Evolutionary conservation across 2,888 invertebrate genomes (phyloP), one percentile per base, ranked within the genome.

Genomic region (Cataglyphis altisquamis): DNA sequence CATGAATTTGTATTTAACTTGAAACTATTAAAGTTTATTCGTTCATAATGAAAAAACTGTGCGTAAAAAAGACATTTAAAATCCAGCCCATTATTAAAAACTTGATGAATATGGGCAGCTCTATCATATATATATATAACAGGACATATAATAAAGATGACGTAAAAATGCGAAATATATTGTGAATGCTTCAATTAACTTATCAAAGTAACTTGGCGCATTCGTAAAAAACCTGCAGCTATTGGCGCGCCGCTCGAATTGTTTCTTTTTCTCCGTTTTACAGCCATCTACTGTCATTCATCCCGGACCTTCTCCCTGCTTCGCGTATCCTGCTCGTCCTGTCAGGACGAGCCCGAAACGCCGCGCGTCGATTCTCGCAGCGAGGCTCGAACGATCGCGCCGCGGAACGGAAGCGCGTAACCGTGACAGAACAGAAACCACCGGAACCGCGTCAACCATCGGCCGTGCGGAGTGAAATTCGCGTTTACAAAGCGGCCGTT

Each of bases 401-500:
- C 68, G 75, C 57, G 68, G 75, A 87, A 82, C 87, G 88, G 88
- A 87, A 86, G 81, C 83, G 87, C 84, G 89, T 87, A 88, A 84
- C 87, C 85, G 73, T 83, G 86, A 82, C 86, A 86, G 84, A 82
- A 86, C 87, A 86, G 86, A 83, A 84, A 86, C 89, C 82, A 87
- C 83, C 88, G 90, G 89, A 88, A 87, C 80, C 86, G 74, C 85
- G 89, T 86, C 86, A 86, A 86, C 84, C 83, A 62, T 75, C 66
- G 78, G 68, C 74, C 52, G 83, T 41, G 85, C 84, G 75, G 74
- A 82, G 87, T 84, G 87, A 90, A 91, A 91, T 91, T 86, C 87
- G 67, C 87, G 89, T 91, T 92, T 90, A 91, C 92, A 92, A 92
- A 92, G 91, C 91, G 87, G 77, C 80, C 90, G 89, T 91, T 92